Evolutionary conservation across 37 sponge, comb jelly and placozoan species (phyloP).

Genomic region (Aplysina aerophoba): DNA sequence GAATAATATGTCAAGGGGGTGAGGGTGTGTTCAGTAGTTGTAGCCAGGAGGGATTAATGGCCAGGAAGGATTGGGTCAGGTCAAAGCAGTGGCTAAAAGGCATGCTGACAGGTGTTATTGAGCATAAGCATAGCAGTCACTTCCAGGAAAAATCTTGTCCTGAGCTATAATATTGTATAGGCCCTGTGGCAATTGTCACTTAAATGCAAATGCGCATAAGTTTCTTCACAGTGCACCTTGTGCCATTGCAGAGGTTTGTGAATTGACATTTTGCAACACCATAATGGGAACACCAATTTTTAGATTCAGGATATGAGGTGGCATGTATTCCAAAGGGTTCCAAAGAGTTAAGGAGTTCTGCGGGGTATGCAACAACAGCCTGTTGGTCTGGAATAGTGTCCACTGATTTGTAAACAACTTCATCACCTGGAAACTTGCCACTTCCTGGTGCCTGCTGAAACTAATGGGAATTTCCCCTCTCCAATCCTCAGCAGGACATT

Average conservation of each 20-base stretch:
- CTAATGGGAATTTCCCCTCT: neutral
- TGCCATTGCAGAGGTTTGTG: slow-evolving; percentile 36
- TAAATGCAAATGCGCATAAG: neutral
- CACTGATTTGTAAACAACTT: slow-evolving; percentile 24
- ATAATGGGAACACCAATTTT: slow-evolving; percentile 32
- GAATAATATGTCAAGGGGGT: too few relatives aligned
- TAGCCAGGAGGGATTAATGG: too few relatives aligned
- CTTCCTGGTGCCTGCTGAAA: neutral
- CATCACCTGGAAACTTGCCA: neutral
- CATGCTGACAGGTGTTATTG: too few relatives aligned
- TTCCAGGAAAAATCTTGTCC: too few relatives aligned
- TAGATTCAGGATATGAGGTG: slow-evolving; percentile 27
- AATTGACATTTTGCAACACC: slow-evolving; percentile 32
- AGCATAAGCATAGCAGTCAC: too few relatives aligned
- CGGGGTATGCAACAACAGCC: slow-evolving; percentile 16
- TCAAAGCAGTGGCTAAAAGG: too few relatives aligned
- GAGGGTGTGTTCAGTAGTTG: too few relatives aligned
- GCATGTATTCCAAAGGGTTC: slow-evolving; percentile 24
- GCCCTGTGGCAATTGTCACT: slow-evolving; percentile 16
- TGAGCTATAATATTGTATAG: too few relatives aligned
- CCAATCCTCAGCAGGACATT: slow-evolving; percentile 9
- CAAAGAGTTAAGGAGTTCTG: slow-evolving; percentile 37
- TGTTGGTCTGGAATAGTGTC: slow-evolving; percentile 17
- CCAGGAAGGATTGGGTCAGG: too few relatives aligned
- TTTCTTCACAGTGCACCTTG: slow-evolving; percentile 24